Base-by-base conservation (phyloP, 1,140 invertebrate genomes). In the Danaus plexippus region DNA sequence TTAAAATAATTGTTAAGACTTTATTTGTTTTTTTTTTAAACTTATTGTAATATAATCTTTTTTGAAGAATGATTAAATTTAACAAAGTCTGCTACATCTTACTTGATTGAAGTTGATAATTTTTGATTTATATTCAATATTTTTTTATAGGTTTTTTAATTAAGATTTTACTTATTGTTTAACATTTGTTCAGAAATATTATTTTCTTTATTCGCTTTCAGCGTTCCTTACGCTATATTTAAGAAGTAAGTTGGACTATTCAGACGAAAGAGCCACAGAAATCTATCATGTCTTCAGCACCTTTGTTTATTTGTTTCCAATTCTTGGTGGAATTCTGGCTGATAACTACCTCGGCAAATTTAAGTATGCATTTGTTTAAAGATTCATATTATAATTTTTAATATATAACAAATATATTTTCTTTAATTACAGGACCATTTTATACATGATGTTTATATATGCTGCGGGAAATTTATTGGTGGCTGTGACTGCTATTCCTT, bases 291-390 rank as follows among this genome's bases (percentile, higher is more conserved):
- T 88, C 0, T 98, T 97, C 75, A 88, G 90, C 9, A 94, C 93
- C 85, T 79, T 96, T n/a, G 94, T 94, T 13, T 98, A 97, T 73
- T 93, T 97, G 70, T 95, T 94, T 41, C 95, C 96, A 0, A 59
- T 98, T 9, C 73, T 97, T 18, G 96, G 97, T 0, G 96, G 96
- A 0, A 93, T 97, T 50, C 64, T 97, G 11, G 95, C 96, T 0
- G 97, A 98, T 80, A 94, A 94, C 32, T 92, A 90, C 63, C 86
- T 97, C 0, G 96, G 96, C 57, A 95, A 95, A 87, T 97, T 94
- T 80, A 91, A 88, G 90, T 83, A 54, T 6, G 22, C 22, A 32
- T 6, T 32, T 32, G 22, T 32, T 32, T 32, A 32, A 32, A 32
- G 5, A 32, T 32, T 32, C 7, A 32, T 32, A 32, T 32, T 32